A percentile compares a stretch with the other conserved stretches of the same genome.
Evolutionary conservation across 2,113 vertebrate species (phyloP).

Genomic region (Archilochus colubris): DNA sequence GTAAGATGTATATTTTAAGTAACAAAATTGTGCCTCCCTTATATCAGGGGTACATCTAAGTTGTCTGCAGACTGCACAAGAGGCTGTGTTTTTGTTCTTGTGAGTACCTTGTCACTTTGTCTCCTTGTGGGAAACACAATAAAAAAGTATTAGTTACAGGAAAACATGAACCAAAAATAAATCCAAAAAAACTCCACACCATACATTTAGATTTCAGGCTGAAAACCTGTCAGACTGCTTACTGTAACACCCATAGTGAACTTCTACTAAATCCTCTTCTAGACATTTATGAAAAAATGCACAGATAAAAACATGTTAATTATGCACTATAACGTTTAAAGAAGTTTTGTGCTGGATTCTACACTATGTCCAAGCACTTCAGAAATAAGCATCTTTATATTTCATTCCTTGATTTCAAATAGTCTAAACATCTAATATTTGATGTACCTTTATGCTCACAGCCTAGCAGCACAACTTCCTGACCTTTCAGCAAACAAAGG

Average conservation of each 20-base stretch:
- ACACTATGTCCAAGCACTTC: background rate
- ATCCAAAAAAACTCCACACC: background rate
- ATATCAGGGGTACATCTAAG: background rate
- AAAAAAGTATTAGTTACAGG: background rate
- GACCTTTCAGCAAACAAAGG: constrained; percentile 48
- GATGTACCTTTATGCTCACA: background rate
- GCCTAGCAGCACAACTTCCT: background rate
- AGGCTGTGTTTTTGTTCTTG: background rate
- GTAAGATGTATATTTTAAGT: background rate
- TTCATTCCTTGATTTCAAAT: constrained; percentile 46
- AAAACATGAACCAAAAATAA: background rate
- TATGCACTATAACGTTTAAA: background rate
- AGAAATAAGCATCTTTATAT: constrained; percentile 9
- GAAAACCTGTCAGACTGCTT: constrained; percentile 18
- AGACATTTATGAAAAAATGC: background rate
- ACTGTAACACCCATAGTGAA: background rate
- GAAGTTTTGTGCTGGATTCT: background rate
- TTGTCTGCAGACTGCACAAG: background rate
- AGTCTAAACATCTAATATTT: background rate
- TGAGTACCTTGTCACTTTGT: background rate
- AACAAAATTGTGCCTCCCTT: background rate
- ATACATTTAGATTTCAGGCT: background rate
- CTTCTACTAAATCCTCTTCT: background rate
- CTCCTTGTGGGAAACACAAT: background rate
- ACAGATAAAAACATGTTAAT: background rate